These are phyloP conservation scores for Simalia tracyae DNA, from an alignment of 2,797 vertebrate genomes.

Conservation along the genomic window DNA sequence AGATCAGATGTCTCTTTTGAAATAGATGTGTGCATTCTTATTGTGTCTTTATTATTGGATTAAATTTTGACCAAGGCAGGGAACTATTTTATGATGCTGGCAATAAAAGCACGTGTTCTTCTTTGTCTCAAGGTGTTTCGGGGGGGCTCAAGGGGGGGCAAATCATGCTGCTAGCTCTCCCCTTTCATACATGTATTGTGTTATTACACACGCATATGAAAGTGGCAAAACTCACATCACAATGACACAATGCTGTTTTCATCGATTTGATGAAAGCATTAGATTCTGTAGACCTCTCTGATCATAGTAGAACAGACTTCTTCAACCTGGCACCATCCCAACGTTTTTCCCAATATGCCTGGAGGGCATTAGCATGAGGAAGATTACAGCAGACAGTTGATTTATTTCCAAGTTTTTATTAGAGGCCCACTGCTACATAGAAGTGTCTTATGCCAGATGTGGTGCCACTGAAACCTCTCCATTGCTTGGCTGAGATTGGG, in stretches of 20 bases:
- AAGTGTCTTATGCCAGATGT: background rate
- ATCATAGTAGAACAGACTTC: background rate
- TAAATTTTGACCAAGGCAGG: constrained; percentile 53
- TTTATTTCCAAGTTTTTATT: background rate
- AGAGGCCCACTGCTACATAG: background rate
- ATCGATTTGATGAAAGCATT: background rate
- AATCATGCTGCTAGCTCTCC: background rate
- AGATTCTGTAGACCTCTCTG: background rate
- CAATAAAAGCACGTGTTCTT: constrained; percentile 4
- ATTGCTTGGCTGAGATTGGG: background rate
- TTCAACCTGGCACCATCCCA: background rate
- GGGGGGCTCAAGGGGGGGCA: background rate
- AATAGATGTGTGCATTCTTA: constrained; percentile 63
- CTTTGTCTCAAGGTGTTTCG: background rate
- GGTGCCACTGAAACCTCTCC: background rate
- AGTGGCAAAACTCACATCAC: background rate
- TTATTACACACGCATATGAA: background rate
- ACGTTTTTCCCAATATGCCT: background rate
- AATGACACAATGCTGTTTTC: background rate
- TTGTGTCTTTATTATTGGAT: constrained; percentile 57
- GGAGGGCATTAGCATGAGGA: background rate
- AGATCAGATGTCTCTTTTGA: constrained; percentile 59
- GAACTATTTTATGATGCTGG: constrained; percentile 53
- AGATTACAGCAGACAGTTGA: background rate
- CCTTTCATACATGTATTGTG: background rate